phyloP scores from a whole-genome alignment of 2,113 vertebrate species.

The Zosterops japonicus region DNA sequence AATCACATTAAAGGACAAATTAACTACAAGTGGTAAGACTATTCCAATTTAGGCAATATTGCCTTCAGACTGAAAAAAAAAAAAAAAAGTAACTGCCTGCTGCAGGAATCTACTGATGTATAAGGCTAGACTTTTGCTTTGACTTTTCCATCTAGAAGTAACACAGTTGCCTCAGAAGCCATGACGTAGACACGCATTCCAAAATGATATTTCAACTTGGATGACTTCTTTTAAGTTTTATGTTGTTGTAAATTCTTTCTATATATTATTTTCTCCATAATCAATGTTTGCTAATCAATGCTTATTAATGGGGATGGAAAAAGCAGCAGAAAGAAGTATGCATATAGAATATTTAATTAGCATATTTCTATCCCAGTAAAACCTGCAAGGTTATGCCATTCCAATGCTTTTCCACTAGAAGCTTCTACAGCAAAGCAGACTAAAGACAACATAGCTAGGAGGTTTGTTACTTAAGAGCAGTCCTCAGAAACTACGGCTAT shows the following conservation, averaged over 20 bases:
- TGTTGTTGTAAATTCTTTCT: not conserved
- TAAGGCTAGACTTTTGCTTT: not conserved
- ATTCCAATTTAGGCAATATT: not conserved
- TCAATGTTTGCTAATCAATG: not conserved
- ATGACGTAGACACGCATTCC: not conserved
- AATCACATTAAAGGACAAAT: not conserved
- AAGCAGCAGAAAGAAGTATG: not conserved
- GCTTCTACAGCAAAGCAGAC: not conserved
- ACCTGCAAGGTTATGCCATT: not conserved
- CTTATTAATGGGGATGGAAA: not conserved
- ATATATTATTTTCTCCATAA: not conserved
- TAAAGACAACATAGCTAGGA: not conserved
- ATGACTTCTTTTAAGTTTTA: not conserved
- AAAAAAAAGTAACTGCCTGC: not conserved
- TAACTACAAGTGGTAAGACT: not conserved
- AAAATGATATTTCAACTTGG: slow-evolving; percentile 18
- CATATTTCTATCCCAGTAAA: not conserved
- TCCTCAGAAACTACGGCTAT: not conserved
- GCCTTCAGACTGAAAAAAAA: not conserved
- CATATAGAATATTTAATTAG: not conserved
- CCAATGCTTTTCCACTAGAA: not conserved
- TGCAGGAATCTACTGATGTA: not conserved
- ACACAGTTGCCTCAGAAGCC: not conserved
- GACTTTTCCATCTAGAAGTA: not conserved
- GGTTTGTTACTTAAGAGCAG: not conserved